Base-by-base conservation (phyloP, 2,888 invertebrate species). In the Druceiella hillmani region DNA sequence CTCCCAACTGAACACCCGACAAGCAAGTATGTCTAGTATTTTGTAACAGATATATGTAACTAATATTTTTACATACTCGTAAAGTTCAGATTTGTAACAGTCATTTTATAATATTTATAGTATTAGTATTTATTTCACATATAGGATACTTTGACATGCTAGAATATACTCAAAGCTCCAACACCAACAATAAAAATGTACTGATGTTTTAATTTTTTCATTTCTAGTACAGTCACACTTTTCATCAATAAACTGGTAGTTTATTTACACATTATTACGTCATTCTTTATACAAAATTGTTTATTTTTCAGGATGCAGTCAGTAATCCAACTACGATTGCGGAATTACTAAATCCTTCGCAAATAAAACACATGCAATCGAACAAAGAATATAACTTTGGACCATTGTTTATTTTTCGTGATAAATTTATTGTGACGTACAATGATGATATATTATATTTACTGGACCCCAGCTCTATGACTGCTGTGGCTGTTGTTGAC, bases 391-490 rank as follows among this genome's bases (percentile, higher is more conserved):
- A 67, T 37, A 76, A 78, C 44, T 84, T 87, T 55, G 80, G 82
- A 2, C 66, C 67, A 11, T 56, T 87, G 16, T 56, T 73, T 43
- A 75, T 81, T 49, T 89, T 84, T 62, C 73, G 76, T 30, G 83
- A 87, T 14, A 76, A 80, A 39, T 76, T 83, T 53, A 65, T 92
- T 15, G 76, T 91, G 17, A 82, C 88, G 0, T 83, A 84, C 64
- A 81, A 81, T 59, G 78, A 79, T 24, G 74, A 76, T 39, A 59
- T 78, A 33, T 66, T 92, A 17, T 85, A 84, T 52, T 74, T 93
- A 32, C 65, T 93, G 25, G 84, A 91, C 67, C 81, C 89, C 13
- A 64, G 76, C 25, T 75, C 76, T 36, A 71, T 82, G 43, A 74
- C 74, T 32, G 77, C 87, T 7, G 71, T 83, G 32, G 80, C 80